phyloP scores from a whole-genome alignment of 2,113 vertebrate species.

The Mustelus asterias region DNA sequence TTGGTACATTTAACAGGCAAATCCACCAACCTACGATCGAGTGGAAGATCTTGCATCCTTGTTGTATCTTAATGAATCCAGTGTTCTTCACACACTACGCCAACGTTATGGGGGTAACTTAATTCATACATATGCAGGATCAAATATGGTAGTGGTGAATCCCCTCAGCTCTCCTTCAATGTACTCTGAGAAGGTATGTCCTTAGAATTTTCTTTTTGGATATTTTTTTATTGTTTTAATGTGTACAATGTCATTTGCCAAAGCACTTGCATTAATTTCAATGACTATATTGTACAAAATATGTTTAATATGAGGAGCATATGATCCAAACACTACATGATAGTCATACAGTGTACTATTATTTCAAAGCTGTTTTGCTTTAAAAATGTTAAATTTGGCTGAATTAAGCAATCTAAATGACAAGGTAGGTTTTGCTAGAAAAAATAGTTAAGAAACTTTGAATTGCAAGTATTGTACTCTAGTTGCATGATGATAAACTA shows the following conservation, averaged over 20 bases:
- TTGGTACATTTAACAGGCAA: conserved; percentile 62
- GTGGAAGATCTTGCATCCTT: conserved; percentile 83
- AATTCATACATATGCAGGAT: conserved; percentile 79
- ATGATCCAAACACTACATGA: background rate
- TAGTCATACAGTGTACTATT: background rate
- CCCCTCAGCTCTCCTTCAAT: conserved; percentile 85
- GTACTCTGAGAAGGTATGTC: conserved; percentile 89
- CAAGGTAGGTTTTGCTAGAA: background rate
- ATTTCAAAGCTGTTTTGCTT: background rate
- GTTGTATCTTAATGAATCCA: conserved; percentile 91
- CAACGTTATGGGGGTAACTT: conserved; percentile 90
- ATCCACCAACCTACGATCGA: conserved; percentile 80
- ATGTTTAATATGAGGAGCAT: background rate
- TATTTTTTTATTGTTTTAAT: background rate
- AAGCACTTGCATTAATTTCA: background rate
- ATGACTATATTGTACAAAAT: background rate
- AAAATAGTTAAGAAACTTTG: background rate
- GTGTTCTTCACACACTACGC: conserved; percentile 80
- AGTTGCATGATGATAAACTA: no score
- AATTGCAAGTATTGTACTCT: background rate
- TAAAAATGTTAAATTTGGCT: background rate
- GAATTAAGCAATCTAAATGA: background rate
- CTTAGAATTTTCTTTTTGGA: background rate
- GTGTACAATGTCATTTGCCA: background rate
- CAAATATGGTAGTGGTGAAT: conserved; percentile 84